A percentile compares a stretch with the other conserved stretches of the same genome.
These are phyloP conservation scores for Ernsta delagoae DNA, from an alignment of 2,888 invertebrate species.

Conservation along the genomic window DNA sequence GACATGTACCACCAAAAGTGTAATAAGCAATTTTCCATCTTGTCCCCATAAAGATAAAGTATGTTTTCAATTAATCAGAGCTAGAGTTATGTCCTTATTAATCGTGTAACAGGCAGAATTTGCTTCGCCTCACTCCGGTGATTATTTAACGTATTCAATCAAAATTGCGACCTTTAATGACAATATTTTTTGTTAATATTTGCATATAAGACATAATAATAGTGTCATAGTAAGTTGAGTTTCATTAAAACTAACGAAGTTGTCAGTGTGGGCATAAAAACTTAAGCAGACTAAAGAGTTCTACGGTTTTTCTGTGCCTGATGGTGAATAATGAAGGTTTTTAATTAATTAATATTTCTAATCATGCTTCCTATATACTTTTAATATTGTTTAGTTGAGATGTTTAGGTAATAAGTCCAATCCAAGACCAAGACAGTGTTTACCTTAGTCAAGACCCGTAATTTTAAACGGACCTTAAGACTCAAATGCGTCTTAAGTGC, in stretches of 20 bases:
- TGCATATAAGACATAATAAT: background rate
- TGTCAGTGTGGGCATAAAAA: no score
- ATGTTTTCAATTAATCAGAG: constrained; percentile 9
- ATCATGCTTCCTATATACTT: no score
- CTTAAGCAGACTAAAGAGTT: no score
- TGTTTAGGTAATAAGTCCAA: no score
- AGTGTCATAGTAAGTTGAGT: background rate
- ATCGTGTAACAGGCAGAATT: background rate
- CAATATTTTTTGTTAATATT: background rate
- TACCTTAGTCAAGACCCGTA: no score
- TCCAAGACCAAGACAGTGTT: no score
- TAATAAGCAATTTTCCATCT: constrained; percentile 1
- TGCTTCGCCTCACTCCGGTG: constrained; percentile 23
- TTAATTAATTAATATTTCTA: no score
- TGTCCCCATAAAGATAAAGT: background rate
- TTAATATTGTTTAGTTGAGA: no score
- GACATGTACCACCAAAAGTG: constrained; percentile 18
- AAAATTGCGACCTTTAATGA: constrained; percentile 11
- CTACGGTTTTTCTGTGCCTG: no score
- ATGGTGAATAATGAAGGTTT: no score
- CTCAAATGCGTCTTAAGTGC: no score
- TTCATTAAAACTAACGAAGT: background rate
- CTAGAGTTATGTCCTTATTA: background rate
- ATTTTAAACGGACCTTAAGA: no score
- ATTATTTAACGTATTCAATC: constrained; percentile 28